Evolutionary conservation across 2,888 invertebrate genomes (phyloP), one percentile per base, ranked within the genome.

Genomic region (Pachydiplax longipennis): DNA sequence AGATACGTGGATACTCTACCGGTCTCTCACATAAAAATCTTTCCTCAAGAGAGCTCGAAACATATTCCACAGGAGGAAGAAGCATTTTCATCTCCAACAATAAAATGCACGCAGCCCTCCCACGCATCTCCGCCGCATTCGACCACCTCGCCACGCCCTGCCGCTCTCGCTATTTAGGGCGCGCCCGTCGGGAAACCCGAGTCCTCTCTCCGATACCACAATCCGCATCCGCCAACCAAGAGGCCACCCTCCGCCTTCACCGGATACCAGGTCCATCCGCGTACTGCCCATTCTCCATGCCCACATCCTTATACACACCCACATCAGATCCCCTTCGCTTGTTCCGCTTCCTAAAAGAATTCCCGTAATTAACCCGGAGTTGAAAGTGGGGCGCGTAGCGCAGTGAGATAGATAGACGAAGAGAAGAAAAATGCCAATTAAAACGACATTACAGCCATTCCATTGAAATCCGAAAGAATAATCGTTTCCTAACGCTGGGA

Each of bases 161-260:
- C 25, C n/a, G 44, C 48, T 61, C 18, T 65, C 25, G 82, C 82
- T 53, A 48, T 82, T 82, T 83, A 61, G 83, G 83, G 83, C 83
- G 58, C 53, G 82, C 53, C 44, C 82, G 81, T 35, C 58, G 83
- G 83, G 58, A 58, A 83, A 83, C 44, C 58, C 83, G 83, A 58
- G 31, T 58, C 83, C 48, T 22, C 31, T 31, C 53, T 18, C 58
- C 83, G 15, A 15, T 37, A 65, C 65, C 65, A n/a, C 65, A 65
- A 65, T 44, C 58, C 83, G 22, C 58, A 31, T 35, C 37, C 58
- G 35, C 44, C n/a, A 35, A 81, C 81, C 12, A 22, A 81, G 15
- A 81, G 22, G 35, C 81, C 40, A 65, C 65, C 65, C 65, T 25
- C 65, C 65, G n/a, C 65, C 65, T 22, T 65, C 65, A n/a, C 65